Conservation (phyloP, 1,140 invertebrate species). For the Dinoponera quadriceps region DNA sequence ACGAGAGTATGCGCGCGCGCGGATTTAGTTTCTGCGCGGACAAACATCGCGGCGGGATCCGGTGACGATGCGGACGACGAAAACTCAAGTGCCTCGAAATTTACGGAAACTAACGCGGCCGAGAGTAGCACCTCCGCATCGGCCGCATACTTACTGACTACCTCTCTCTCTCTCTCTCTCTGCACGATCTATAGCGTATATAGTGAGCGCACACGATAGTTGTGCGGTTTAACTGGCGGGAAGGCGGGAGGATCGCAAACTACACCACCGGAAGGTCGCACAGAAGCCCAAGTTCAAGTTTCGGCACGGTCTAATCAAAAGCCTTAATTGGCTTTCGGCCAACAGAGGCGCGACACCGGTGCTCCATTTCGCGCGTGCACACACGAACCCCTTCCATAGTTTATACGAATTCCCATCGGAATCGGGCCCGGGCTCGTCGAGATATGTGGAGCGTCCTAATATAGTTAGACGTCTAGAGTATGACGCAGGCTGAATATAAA, state of each 20-base stretch:
- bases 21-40: not conserved
- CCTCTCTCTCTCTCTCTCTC: not conserved
- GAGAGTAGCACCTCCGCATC: constrained; percentile 11
- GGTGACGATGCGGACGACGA: constrained; percentile 12
- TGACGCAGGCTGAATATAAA: constrained; percentile 22
- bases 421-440: not conserved
- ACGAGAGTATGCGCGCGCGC: not conserved
- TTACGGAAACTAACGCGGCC: constrained; percentile 41
- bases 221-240: constrained; percentile 12
- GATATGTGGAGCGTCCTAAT: constrained; percentile 20
- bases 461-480: constrained; percentile 38
- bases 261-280: constrained; percentile 58
- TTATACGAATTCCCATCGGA: constrained; percentile 22
- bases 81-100: constrained; percentile 61
- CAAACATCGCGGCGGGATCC: constrained; percentile 8
- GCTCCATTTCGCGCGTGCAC: constrained; percentile 47
- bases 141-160: constrained; percentile 43
- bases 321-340: constrained; percentile 72
- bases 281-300: constrained; percentile 60
- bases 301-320: constrained; percentile 70
- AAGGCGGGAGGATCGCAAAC: constrained; percentile 3
- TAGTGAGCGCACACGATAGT: constrained; percentile 45
- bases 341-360: constrained; percentile 44
- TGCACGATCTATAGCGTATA: not conserved
- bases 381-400: constrained; percentile 49